Conservation (phyloP, 1,140 invertebrate genomes). For the Ctenoplectra terminalis region DNA sequence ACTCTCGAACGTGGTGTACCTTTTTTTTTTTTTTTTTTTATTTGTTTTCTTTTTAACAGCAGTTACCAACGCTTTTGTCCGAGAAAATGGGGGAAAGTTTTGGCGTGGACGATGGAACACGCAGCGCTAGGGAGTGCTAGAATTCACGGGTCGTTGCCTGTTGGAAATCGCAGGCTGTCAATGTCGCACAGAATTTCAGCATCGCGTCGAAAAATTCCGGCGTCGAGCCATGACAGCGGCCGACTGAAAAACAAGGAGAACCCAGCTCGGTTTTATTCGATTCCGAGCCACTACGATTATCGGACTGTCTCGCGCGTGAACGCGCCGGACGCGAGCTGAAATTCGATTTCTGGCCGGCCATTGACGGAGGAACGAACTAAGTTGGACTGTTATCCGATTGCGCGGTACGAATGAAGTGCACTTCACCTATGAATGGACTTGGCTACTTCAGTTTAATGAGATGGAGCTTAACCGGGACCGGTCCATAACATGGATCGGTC, state of each 20-base stretch:
- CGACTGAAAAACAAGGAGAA: background rate
- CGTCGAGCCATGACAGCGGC: background rate
- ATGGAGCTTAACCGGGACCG: background rate
- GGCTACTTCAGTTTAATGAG: background rate
- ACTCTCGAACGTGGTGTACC: background rate
- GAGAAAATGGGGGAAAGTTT: background rate
- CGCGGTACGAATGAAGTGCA: background rate
- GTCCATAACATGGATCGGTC: background rate
- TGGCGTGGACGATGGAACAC: background rate
- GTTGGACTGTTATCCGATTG: background rate
- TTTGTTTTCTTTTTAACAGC: background rate
- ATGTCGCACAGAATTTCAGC: constrained; percentile 16
- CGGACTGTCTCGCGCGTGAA: constrained; percentile 4
- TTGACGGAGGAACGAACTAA: background rate
- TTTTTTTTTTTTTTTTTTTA: background rate
- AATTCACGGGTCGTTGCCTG: constrained; percentile 3
- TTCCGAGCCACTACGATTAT: constrained; percentile 4
- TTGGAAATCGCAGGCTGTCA: constrained; percentile 25
- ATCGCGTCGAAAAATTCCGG: constrained; percentile 16
- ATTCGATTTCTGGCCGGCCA: constrained; percentile 14
- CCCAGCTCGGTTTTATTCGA: background rate
- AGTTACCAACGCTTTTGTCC: background rate
- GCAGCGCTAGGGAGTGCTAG: background rate
- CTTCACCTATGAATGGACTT: background rate
- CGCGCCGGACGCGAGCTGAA: background rate